Percentiles rank a stretch among this genome's conserved stretches.
Evolutionary conservation across 1,140 invertebrate genomes (phyloP).

Genomic region (Scylla paramamosain): DNA sequence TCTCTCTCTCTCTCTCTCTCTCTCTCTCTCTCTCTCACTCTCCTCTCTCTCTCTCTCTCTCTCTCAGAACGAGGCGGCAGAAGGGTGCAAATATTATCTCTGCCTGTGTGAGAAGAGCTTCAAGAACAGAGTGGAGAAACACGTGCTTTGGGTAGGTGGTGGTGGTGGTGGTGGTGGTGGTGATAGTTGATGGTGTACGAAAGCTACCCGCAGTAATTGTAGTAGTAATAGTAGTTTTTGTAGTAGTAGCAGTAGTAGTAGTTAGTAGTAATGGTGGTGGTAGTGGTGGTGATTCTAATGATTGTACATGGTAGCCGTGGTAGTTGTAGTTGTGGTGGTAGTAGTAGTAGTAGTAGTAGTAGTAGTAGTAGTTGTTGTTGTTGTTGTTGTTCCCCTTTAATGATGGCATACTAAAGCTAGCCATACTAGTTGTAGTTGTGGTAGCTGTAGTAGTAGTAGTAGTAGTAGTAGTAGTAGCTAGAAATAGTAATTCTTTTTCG

Average conservation of each 20-base stretch:
- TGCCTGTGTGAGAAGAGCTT: slow-evolving; percentile 60
- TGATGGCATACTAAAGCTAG: no score
- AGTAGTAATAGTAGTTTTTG: not conserved
- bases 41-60: not conserved
- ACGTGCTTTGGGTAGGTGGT: slow-evolving; percentile 56
- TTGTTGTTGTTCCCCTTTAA: no score
- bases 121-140: slow-evolving; percentile 62
- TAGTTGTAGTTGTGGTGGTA: no score
- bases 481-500: no score
- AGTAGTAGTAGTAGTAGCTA: no score
- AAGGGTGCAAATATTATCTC: slow-evolving; percentile 55
- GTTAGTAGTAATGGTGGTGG: not conserved
- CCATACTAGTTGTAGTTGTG: slow-evolving; percentile 33
- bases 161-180: not conserved
- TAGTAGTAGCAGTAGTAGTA: slow-evolving; percentile 40
- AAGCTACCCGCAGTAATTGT: no score
- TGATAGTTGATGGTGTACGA: not conserved
- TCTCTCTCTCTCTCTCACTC: not conserved
- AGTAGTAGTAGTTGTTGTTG: no score
- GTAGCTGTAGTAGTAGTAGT: not conserved
- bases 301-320: no score
- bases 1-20: not conserved
- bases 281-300: not conserved
- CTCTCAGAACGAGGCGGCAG: slow-evolving; percentile 24
- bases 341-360: no score